A percentile compares a stretch with the other conserved stretches of the same genome.
phyloP scores from a whole-genome alignment of 2,113 vertebrate species.

The Amphiprion ocellaris region DNA sequence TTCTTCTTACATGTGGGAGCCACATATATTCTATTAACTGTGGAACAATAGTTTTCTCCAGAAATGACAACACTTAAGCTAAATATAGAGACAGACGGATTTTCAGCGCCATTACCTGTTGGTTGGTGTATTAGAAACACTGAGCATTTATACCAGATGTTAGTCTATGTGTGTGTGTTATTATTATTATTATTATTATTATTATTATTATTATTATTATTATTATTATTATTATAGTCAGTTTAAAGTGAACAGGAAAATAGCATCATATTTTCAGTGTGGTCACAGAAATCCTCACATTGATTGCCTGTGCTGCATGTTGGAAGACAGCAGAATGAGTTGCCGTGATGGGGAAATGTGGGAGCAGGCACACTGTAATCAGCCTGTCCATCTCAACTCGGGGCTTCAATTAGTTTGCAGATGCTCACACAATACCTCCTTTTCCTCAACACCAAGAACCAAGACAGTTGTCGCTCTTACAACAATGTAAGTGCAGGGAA shows the following conservation, averaged over 20 bases:
- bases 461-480: not conserved
- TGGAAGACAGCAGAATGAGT: constrained; percentile 44
- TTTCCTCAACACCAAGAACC: constrained; percentile 9
- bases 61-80: not conserved
- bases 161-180: not conserved
- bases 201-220: not conserved
- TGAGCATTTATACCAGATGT: not conserved
- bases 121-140: constrained; percentile 3
- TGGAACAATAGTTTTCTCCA: constrained; percentile 14
- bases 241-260: not conserved
- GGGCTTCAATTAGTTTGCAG: constrained; percentile 78
- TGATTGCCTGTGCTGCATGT: constrained; percentile 4
- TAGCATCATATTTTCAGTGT: constrained; percentile 1
- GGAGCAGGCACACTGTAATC: constrained; percentile 73
- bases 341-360: constrained; percentile 58
- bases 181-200: not conserved
- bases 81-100: constrained; percentile 1
- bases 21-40: constrained; percentile 56
- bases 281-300: constrained; percentile 6
- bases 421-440: constrained; percentile 71
- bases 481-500: not conserved
- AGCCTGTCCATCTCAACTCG: constrained; percentile 68
- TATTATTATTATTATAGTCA: not conserved
- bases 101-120: constrained; percentile 38
- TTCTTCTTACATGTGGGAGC: constrained; percentile 45